A percentile compares a stretch with the other conserved stretches of the same genome.
Conservation (phyloP, 2,888 invertebrate genomes). For the Torymus tubicola region DNA sequence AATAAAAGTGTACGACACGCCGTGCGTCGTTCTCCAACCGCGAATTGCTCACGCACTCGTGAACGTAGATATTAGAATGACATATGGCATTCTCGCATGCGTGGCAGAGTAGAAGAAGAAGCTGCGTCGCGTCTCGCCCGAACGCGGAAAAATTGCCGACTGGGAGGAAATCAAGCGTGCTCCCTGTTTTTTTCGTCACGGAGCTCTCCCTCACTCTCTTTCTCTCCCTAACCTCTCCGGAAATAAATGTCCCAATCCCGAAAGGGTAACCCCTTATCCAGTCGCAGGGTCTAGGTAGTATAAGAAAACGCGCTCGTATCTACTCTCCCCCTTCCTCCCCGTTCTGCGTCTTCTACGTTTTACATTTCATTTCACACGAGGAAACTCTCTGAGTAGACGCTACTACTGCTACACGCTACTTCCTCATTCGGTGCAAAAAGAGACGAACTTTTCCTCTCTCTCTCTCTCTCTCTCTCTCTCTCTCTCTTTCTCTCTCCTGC, state of each 20-base stretch:
- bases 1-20: too few species aligned
- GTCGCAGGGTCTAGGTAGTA: not conserved
- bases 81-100: not conserved
- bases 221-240: not conserved
- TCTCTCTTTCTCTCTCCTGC: not conserved
- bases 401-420: not conserved
- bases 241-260: conserved; percentile 58
- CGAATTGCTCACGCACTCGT: not conserved
- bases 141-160: conserved; percentile 44
- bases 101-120: not conserved
- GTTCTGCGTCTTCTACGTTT: conserved; percentile 24
- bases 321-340: not conserved
- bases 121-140: not conserved
- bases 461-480: conserved; percentile 1
- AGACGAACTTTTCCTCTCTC: conserved; percentile 18
- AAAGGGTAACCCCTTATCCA: conserved; percentile 29
- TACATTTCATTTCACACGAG: conserved; percentile 58
- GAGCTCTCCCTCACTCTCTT: not conserved
- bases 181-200: conserved; percentile 18
- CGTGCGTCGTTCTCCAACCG: not conserved
- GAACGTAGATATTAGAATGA: conserved; percentile 1
- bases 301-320: not conserved
- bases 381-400: conserved; percentile 29
- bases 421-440: conserved; percentile 37
- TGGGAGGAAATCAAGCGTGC: conserved; percentile 50